phyloP scores from a whole-genome alignment of 2,888 invertebrate species.

The Mythimna albipuncta region DNA sequence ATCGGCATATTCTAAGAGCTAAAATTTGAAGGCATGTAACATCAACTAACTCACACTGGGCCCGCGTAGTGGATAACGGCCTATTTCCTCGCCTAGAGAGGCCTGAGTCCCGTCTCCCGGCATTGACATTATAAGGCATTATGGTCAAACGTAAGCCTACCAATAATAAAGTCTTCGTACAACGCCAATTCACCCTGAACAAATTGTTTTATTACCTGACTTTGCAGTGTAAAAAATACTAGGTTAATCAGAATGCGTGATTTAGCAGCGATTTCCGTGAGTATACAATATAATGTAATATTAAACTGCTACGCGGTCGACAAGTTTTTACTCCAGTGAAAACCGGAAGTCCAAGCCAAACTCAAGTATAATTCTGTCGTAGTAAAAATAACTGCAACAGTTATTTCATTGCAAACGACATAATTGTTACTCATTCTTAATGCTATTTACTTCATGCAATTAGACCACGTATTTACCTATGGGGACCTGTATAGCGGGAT shows the following conservation, averaged over 20 bases:
- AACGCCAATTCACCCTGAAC: constrained; percentile 6
- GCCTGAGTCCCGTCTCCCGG: no score
- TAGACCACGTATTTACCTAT: constrained; percentile 19
- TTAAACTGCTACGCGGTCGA: constrained; percentile 7
- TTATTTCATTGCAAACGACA: constrained; percentile 42
- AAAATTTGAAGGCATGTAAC: no score
- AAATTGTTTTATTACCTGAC: background rate
- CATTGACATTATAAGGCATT: no score
- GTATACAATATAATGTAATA: background rate
- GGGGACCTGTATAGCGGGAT: constrained; percentile 5
- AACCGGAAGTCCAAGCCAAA: constrained; percentile 38
- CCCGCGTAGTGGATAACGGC: no score
- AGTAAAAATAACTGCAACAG: constrained; percentile 33
- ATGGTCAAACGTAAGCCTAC: no score
- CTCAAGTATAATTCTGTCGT: constrained; percentile 1
- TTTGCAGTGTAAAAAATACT: background rate
- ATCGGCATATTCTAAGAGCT: no score
- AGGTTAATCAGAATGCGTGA: background rate
- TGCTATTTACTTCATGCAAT: constrained; percentile 35
- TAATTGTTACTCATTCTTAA: constrained; percentile 31
- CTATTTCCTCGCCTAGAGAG: no score
- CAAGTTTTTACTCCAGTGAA: constrained; percentile 15
- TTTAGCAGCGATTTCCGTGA: constrained; percentile 15
- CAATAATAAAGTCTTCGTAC: background rate
- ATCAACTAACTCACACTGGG: no score